Evolutionary conservation across 2,797 vertebrate species (phyloP).

Genomic region (Graptemys geographica): DNA sequence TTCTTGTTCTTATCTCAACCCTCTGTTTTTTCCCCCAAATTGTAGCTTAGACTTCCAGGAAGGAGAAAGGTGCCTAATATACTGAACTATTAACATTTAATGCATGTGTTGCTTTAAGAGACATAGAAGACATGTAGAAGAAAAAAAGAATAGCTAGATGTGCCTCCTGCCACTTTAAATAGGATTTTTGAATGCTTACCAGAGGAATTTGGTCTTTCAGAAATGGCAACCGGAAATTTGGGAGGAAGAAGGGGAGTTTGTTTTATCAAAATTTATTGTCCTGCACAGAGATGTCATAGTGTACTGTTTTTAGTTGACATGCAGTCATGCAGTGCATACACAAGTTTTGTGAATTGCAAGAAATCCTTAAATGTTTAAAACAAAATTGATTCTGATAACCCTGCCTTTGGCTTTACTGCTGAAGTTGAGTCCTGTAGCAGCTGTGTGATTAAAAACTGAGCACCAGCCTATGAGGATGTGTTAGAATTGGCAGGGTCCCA

Average conservation of each 20-base stretch:
- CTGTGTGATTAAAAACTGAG: constrained; percentile 58
- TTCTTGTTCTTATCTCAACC: neutral
- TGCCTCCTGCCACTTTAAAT: neutral
- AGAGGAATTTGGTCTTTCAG: neutral
- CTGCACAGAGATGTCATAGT: neutral
- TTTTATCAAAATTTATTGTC: neutral
- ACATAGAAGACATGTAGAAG: neutral
- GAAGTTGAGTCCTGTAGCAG: constrained; percentile 54
- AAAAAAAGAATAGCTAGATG: neutral
- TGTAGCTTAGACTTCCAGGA: neutral
- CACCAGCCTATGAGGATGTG: constrained; percentile 74
- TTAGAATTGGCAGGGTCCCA: constrained; percentile 78
- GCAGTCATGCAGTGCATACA: accelerated
- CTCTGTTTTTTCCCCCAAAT: neutral
- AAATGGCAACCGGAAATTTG: constrained; percentile 6
- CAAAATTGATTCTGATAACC: constrained; percentile 47
- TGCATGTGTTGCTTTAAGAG: neutral
- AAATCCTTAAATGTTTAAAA: neutral
- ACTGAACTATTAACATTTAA: neutral
- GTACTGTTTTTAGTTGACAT: accelerated
- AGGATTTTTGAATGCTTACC: neutral
- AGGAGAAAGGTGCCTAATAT: neutral
- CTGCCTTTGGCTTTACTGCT: constrained; percentile 10
- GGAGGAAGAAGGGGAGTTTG: neutral
- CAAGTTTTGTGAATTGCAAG: neutral